These are phyloP conservation scores for Deilephila porcellus DNA, from an alignment of 2,888 invertebrate species.

Conservation along the genomic window DNA sequence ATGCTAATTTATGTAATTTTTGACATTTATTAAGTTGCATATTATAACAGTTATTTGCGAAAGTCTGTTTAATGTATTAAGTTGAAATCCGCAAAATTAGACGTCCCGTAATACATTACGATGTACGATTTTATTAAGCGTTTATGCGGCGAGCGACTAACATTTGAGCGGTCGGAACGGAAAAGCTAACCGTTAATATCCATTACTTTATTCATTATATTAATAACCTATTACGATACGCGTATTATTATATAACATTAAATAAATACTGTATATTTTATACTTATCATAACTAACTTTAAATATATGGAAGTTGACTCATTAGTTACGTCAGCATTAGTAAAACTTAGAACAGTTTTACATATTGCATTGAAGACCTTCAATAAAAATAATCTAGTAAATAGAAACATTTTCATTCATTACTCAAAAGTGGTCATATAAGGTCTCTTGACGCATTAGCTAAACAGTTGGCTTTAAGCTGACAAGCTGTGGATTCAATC, in stretches of 20 bases:
- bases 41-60: neutral
- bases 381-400: too few species aligned
- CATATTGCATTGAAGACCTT: too few species aligned
- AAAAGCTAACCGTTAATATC: neutral
- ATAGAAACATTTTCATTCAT: too few species aligned
- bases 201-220: slow-evolving; percentile 4
- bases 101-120: neutral
- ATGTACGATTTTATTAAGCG: slow-evolving; percentile 5
- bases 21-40: neutral
- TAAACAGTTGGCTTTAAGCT: too few species aligned
- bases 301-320: too few species aligned
- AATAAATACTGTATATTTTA: neutral
- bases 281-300: neutral
- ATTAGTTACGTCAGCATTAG: too few species aligned
- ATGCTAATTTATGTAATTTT: neutral
- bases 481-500: too few species aligned
- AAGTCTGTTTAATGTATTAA: neutral
- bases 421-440: too few species aligned
- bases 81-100: neutral
- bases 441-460: too few species aligned
- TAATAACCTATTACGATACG: neutral
- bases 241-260: neutral
- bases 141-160: neutral
- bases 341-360: too few species aligned
- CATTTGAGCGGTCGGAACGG: slow-evolving; percentile 10